Base-by-base conservation (phyloP, 2,113 vertebrate species). In the Tauraco erythrolophus region DNA sequence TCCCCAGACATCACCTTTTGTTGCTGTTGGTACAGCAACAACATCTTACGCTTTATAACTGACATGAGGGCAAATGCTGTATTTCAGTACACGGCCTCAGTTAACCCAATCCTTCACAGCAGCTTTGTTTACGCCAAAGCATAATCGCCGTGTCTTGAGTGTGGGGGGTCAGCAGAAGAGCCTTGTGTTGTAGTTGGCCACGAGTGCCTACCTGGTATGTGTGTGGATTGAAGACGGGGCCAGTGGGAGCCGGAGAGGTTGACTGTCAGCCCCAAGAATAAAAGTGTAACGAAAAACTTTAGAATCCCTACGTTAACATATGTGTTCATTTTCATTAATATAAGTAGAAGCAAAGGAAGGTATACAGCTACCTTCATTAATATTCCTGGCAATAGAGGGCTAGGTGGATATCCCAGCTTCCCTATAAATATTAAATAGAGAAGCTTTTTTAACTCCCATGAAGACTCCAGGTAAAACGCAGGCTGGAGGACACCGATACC, bases 181-280 rank as follows among this genome's bases (percentile, higher is more conserved):
- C 27, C 19, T 41, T 23, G 11, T 8, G 10, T 10, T 41, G 31
- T 28, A 4, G 9, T 0, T 58, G 41, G 43, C 10, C 11, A 2
- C 0, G 6, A 1, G 1, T 16, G 10, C 6, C 43, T 8, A 2
- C 31, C 24, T 21, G 45, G 35, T 8, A 18, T 6, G 1, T 8
- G 11, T 5, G 18, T 28, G 51, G 50, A 48, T n/a, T 5, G 23
- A 62, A 33, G 25, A 10, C 0, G 1, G 19, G 4, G 39, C 9
- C 2, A 31, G 5, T 4, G 7, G n/a, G 19, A 69, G 17, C 60
- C n/a, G 9, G 48, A 53, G 39, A 39, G 41, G 28, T 1, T 51
- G 53, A 2, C 24, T 28, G 30, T 28, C 13, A 58, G 13, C 19
- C 43, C 33, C 45, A 10, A 21, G 17, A 11, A 53, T 64, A 78